phyloP scores from a whole-genome alignment of 2,888 invertebrate species.

The Cremastobaeus sp. region DNA sequence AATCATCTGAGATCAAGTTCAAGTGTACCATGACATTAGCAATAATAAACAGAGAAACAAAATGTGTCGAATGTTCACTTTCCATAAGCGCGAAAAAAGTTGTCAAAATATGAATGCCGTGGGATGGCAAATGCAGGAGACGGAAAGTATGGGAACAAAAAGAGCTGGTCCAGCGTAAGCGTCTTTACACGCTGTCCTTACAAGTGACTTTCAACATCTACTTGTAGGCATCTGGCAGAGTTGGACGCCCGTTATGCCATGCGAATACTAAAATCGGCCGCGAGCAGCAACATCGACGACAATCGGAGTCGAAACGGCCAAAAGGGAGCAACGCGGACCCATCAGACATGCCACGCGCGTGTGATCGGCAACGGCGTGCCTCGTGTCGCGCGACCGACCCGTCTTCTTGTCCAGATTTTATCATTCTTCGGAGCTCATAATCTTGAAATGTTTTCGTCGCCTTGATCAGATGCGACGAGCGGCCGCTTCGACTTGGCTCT shows the following conservation, averaged over 20 bases:
- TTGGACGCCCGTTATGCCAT: conserved; percentile 48
- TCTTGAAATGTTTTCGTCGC: conserved; percentile 75
- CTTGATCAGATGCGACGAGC: conserved; percentile 69
- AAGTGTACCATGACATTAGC: no score
- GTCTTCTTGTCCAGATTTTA: conserved; percentile 70
- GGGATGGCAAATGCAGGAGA: conserved; percentile 29
- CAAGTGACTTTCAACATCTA: conserved; percentile 52
- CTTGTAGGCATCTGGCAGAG: conserved; percentile 53
- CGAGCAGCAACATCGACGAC: conserved; percentile 35
- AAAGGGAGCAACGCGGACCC: conserved; percentile 48
- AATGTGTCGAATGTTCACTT: no score
- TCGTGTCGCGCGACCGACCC: conserved; percentile 72
- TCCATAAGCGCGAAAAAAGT: no score
- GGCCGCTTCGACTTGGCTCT: conserved; percentile 6
- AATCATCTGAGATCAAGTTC: no score
- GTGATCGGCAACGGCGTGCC: conserved; percentile 71
- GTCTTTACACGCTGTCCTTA: conserved; percentile 52
- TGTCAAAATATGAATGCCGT: conserved; percentile 39
- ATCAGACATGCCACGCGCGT: conserved; percentile 74
- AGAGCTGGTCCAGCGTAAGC: conserved; percentile 15
- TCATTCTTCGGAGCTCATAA: conserved; percentile 69
- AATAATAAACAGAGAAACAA: no score
- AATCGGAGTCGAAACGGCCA: conserved; percentile 25
- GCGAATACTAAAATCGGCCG: conserved; percentile 56
- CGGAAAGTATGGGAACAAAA: conserved; percentile 49